Evolutionary conservation across 2,113 vertebrate genomes (phyloP).

Genomic region (Mus musculus): GRCm39 chr16:45130501-45131000

Average conservation of each 20-base stretch:
- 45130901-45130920: not conserved
- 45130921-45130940: not conserved
- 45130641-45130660: not conserved
- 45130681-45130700: not conserved
- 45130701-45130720: not conserved
- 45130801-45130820: not conserved
- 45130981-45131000: not conserved
- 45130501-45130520: not conserved
- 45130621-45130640: not conserved
- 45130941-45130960: not conserved
- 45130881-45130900: not conserved
- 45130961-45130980: not conserved
- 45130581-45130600: not conserved
- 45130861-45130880: not conserved
- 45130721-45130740: not conserved
- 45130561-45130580: not conserved
- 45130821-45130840: not conserved
- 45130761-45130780: not conserved
- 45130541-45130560: not conserved
- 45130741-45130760: not conserved
- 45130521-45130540: not conserved
- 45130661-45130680: not conserved
- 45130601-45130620: not conserved
- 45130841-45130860: not conserved
- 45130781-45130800: not conserved